Conservation (phyloP, 2,888 invertebrate species). For the Meliscaeva auricollis region DNA sequence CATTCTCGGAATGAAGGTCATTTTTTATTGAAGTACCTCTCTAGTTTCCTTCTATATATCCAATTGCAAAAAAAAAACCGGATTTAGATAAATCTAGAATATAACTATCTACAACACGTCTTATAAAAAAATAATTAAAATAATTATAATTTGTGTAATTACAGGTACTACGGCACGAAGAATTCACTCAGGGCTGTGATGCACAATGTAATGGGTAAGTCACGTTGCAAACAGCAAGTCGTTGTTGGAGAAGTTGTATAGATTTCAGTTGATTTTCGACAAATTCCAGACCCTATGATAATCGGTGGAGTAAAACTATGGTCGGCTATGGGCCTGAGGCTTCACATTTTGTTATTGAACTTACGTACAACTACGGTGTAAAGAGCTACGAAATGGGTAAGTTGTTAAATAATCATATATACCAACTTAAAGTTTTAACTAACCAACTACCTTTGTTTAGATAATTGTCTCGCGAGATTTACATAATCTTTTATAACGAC, state of each 20-base stretch:
- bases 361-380: conserved; percentile 99
- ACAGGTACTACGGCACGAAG: conserved; percentile 97
- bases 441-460: too few species aligned
- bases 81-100: conserved; percentile 31
- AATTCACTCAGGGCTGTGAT: conserved; percentile 98
- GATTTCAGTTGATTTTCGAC: background rate
- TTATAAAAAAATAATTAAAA: conserved; percentile 20
- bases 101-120: conserved; percentile 29
- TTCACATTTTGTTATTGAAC: conserved; percentile 96
- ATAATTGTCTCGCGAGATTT: too few species aligned
- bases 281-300: conserved; percentile 94
- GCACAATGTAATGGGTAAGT: conserved; percentile 98
- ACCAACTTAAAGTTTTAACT: too few species aligned
- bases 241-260: conserved; percentile 14
- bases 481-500: too few species aligned
- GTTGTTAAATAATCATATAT: background rate
- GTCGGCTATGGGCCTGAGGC: conserved; percentile 98
- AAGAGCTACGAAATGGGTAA: conserved; percentile 92
- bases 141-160: conserved; percentile 42
- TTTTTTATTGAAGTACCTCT: background rate
- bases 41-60: background rate
- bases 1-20: conserved; percentile 97
- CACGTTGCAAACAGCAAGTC: background rate
- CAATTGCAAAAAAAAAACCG: conserved; percentile 13
- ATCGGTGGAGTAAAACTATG: conserved; percentile 99